Evolutionary conservation across 1,140 invertebrate genomes (phyloP).

Genomic region (Cephus cinctus): DNA sequence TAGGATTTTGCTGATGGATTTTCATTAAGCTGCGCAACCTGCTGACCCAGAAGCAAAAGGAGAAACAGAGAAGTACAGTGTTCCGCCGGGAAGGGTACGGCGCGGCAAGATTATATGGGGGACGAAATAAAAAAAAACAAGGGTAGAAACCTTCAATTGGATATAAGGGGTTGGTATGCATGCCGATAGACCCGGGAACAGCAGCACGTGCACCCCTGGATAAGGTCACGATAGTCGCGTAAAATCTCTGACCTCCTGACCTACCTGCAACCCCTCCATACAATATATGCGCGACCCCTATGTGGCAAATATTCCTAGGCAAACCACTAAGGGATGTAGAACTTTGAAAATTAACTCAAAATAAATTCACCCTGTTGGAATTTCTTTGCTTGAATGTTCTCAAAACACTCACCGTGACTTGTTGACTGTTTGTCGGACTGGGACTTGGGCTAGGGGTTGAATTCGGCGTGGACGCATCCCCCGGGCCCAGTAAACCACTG

Average conservation of each 20-base stretch:
- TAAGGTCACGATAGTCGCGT: not conserved
- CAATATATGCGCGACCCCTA: too few relatives aligned
- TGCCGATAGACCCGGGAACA: conserved; percentile 24
- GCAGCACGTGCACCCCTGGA: conserved; percentile 5
- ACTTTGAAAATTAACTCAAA: not conserved
- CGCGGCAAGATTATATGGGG: not conserved
- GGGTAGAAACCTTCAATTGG: conserved; percentile 26
- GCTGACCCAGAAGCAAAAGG: conserved; percentile 28
- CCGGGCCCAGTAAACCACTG: conserved; percentile 24
- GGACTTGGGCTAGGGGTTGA: conserved; percentile 51
- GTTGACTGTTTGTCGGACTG: conserved; percentile 46
- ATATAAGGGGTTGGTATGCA: conserved; percentile 17
- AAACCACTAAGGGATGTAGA: too few relatives aligned
- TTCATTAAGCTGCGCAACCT: conserved; percentile 25
- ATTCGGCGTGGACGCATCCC: conserved; percentile 36
- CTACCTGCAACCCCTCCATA: too few relatives aligned
- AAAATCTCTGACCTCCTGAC: conserved; percentile 19
- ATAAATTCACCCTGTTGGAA: not conserved
- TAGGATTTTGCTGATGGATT: too few relatives aligned
- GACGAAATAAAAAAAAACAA: not conserved
- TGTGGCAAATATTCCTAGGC: too few relatives aligned
- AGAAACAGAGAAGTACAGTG: too few relatives aligned
- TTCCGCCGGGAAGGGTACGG: conserved; percentile 16
- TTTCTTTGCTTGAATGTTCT: not conserved
- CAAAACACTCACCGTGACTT: conserved; percentile 37